phyloP scores from a whole-genome alignment of 2,113 vertebrate genomes.

The Perccottus glenii region DNA sequence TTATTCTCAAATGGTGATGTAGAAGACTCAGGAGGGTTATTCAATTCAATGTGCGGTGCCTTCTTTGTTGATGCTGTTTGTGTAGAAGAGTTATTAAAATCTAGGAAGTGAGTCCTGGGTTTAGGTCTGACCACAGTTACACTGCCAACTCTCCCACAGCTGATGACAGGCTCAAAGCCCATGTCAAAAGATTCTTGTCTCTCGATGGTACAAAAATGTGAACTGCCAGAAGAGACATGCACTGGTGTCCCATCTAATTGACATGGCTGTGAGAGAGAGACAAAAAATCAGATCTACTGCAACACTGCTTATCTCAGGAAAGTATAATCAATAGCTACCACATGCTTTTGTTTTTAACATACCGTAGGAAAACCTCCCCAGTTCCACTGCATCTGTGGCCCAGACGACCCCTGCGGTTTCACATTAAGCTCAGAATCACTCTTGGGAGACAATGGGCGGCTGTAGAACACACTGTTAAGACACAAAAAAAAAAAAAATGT shows the following conservation, averaged over 20 bases:
- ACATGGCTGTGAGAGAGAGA: conserved; percentile 55
- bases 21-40: conserved; percentile 22
- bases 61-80: conserved; percentile 9
- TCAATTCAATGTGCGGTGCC: background rate
- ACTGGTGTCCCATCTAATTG: conserved; percentile 55
- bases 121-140: conserved; percentile 75
- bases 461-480: conserved; percentile 64
- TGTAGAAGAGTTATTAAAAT: conserved; percentile 8
- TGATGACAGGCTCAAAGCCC: conserved; percentile 33
- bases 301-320: background rate
- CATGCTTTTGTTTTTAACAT: conserved; percentile 9
- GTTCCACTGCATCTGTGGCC: conserved; percentile 87
- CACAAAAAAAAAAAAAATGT: background rate
- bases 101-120: conserved; percentile 56
- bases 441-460: conserved; percentile 77
- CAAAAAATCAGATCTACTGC: background rate
- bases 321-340: background rate
- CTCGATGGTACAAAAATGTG: conserved; percentile 77
- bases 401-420: conserved; percentile 73
- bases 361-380: conserved; percentile 94
- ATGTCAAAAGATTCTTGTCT: conserved; percentile 77
- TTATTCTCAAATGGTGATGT: conserved; percentile 5
- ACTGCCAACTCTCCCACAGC: conserved; percentile 29
- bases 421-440: conserved; percentile 94
- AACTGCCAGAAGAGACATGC: conserved; percentile 44